These are phyloP conservation scores for Hirundo rustica DNA, from an alignment of 2,797 vertebrate species.

Conservation along the genomic window DNA sequence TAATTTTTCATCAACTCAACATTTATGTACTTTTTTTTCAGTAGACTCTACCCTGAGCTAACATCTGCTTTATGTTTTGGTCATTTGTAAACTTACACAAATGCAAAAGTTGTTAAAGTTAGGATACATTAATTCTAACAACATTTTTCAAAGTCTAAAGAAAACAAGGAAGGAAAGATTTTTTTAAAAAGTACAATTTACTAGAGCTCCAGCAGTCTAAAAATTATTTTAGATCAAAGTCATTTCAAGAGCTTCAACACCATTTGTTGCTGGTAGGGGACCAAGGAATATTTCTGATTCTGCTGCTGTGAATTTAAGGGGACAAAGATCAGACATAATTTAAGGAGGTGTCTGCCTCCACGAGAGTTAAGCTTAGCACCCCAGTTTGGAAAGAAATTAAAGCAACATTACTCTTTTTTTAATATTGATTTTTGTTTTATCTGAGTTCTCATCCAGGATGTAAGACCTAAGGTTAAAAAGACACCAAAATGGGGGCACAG, in stretches of 20 bases:
- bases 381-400: neutral
- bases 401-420: accelerated
- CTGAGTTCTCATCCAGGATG: neutral
- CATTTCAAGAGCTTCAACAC: neutral
- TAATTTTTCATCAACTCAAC: neutral
- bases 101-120: neutral
- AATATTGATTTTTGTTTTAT: neutral
- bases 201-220: neutral
- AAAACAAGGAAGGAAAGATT: neutral
- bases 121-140: neutral
- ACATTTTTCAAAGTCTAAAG: neutral
- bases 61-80: neutral
- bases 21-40: neutral
- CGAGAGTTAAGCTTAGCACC: neutral
- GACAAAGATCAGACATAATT: neutral
- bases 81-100: neutral
- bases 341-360: neutral
- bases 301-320: neutral
- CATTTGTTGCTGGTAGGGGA: neutral
- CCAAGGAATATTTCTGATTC: neutral
- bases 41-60: neutral
- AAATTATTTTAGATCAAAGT: neutral
- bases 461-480: too few species aligned
- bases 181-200: neutral
- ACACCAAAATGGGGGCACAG: too few species aligned